Evolutionary conservation across 1,140 invertebrate species (phyloP).

Genomic region (Ditylenchus dipsaci): DNA sequence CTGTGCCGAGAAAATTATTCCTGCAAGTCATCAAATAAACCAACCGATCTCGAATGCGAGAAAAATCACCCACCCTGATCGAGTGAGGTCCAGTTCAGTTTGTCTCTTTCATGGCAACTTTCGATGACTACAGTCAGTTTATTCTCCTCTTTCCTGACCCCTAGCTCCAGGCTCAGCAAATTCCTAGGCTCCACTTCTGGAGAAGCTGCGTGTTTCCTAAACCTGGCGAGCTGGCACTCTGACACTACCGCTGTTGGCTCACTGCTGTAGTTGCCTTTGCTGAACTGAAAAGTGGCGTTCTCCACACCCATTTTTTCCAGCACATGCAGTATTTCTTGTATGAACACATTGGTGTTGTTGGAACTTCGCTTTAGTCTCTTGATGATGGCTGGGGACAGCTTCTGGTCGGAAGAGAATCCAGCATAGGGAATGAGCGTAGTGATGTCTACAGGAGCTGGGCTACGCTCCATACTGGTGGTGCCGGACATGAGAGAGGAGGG

Average conservation of each 20-base stretch:
- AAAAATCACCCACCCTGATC: slow-evolving; percentile 34
- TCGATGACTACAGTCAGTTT: slow-evolving; percentile 37
- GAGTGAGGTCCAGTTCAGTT: slow-evolving; percentile 45
- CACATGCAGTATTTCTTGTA: neutral
- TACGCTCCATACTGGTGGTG: slow-evolving; percentile 18
- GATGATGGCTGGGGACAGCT: neutral
- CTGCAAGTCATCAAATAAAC: too few relatives aligned
- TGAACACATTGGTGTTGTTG: neutral
- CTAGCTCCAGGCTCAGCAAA: neutral
- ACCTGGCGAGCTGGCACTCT: neutral
- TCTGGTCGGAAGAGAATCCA: neutral
- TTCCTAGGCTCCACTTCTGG: slow-evolving; percentile 1
- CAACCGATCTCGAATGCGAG: too few relatives aligned
- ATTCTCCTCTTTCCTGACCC: slow-evolving; percentile 9
- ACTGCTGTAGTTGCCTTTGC: slow-evolving; percentile 26
- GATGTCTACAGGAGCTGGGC: slow-evolving; percentile 8
- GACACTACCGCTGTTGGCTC: neutral
- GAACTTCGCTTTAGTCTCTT: neutral
- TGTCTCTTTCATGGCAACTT: slow-evolving; percentile 35
- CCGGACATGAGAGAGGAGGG: slow-evolving; percentile 9
- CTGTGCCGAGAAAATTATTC: slow-evolving; percentile 54
- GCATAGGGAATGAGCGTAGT: slow-evolving; percentile 1
- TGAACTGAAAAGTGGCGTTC: slow-evolving; percentile 6
- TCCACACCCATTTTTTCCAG: slow-evolving; percentile 5
- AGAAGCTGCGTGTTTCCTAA: neutral